Base-by-base conservation (phyloP, 2,113 vertebrate genomes). In the Odontesthes bonariensis region DNA sequence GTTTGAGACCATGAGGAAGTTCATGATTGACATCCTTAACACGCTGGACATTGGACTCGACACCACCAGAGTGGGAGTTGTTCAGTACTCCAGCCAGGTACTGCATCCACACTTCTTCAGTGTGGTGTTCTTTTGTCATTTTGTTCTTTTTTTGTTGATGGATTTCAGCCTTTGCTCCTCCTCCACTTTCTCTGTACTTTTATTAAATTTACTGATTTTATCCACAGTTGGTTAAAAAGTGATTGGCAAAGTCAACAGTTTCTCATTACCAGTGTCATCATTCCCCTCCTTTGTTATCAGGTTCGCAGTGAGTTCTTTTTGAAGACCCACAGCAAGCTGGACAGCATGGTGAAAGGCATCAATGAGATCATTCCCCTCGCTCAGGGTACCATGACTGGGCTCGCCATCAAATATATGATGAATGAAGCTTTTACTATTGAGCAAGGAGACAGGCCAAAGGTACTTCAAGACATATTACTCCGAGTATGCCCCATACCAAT, bases 331-430 rank as follows among this genome's bases (percentile, higher is more conserved):
- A 90, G 85, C 35, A 95, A 86, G 0, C 88, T 92, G 44, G 89
- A 77, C 0, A 90, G 94, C 53, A 97, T 99, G 95, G 96, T 97
- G 86, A 95, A 93, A 32, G 95, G 94, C 89, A 96, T 99, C 91
- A 96, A 96, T 33, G 83, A 94, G 81, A 95, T 99, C 78, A 75
- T 97, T 38, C 98, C 97, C 0, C 91, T 99, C 61, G 96, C 97
- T 14, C 97, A 99, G 90, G 98, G 98, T 44, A 99, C 98, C 72
- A 99, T 99, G 98, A 99, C 98, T 0, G 98, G 98, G 1, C 90
- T 99, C 77, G 98, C 97, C 74, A 99, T 99, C 91, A 96, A 94
- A 83, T 99, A 98, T 0, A 80, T 95, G 88, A 98, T 97, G 96
- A 96, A 96, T 0, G 89, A 94, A 54, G 98, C 97, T 49, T 99